Base-by-base conservation (phyloP, 2,113 vertebrate species). In the Gallinago undulata region DNA sequence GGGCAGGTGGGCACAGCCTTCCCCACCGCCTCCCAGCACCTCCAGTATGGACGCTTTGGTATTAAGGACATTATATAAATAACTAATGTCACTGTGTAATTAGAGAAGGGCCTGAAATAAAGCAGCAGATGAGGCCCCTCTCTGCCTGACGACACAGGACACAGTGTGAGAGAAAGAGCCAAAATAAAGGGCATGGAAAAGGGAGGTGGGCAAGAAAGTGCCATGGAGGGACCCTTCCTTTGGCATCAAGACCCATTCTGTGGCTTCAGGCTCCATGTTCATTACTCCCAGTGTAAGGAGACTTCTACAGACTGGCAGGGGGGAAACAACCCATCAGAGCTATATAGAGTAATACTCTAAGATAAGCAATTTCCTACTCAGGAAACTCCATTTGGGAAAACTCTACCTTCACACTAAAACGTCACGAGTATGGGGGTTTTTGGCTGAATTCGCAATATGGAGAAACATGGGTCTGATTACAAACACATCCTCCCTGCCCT, bases 71-170 rank as follows among this genome's bases (percentile, higher is more conserved):
- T 7, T 70, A 37, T 89, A 95, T 93, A 96, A 95, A 95, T 95
- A 96, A 87, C 92, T 88, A 83, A 87, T 59, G 84, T 62, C 93
- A 70, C 4, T 2, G 18, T 85, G 94, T 82, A 94, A 96, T 5
- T 72, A 64, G 94, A 97, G 96, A 91, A 85, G 92, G 64, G 92
- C 76, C 72, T 68, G 55, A 77, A 93, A 94, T 94, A 62, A 86
- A 79, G 87, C 91, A 24, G 93, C 72, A 85, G 87, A 89, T 48
- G 93, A 68, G 84, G 12, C 56, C 27, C 13, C 82, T 47, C 75
- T 70, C 43, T 9, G 89, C 70, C 67, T 39, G 62, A n/a, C 0
- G 1, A 24, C 77, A 37, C 0, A 33, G 85, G 75, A 23, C 41
- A 41, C 24, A 5, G 81, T 3, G 7, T 53, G 83, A 93, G 94